Evolutionary conservation across 2,797 vertebrate genomes (phyloP), one percentile per base, ranked within the genome.

Genomic region (Leucoraja ocellata): DNA sequence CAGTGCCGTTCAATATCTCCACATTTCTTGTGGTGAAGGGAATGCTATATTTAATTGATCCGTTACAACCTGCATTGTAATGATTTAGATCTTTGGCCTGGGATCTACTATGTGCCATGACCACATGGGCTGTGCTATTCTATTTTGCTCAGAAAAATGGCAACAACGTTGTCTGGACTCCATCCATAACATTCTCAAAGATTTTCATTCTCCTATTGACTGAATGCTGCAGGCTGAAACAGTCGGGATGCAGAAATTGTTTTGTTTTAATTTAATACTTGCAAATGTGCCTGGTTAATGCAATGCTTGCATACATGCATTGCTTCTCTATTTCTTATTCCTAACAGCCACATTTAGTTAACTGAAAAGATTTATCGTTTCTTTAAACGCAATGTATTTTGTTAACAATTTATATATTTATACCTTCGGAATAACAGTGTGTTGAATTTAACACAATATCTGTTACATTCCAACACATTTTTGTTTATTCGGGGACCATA

Each of bases 401-500:
- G 90, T 92, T 46, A 92, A n/a, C 21, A 92, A 74, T 88, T 74
- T 36, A 36, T 74, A 76, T 92, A 92, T 92, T 92, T 92, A 92
- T 92, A 92, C 71, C 71, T 92, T 68, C 71, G 46, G 90, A 76
- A 92, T 76, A 74, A 46, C 88, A 92, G 46, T 74, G 71, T 58
- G 90, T n/a, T 46, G 90, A 92, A 92, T 92, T 92, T 71, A 92
- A 76, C 90, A 92, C 39, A 92, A 92, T 92, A 74, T 76, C 71
- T 76, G 90, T 54, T 76, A 92, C 39, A 92, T 92, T 92, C 90
- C 73, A 76, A 92, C 90, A 92, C 90, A 73, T 76, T 74, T 76
- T 76, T 92, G 68, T 92, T 92, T 92, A 92, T 74, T 92, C 90
- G 58, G 71, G 90, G 90, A 92, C 90, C 90, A 92, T 92, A 71